A percentile compares a stretch with the other conserved stretches of the same genome.
phyloP scores from a whole-genome alignment of 2,797 vertebrate species.

The Sebastes oblongus region DNA sequence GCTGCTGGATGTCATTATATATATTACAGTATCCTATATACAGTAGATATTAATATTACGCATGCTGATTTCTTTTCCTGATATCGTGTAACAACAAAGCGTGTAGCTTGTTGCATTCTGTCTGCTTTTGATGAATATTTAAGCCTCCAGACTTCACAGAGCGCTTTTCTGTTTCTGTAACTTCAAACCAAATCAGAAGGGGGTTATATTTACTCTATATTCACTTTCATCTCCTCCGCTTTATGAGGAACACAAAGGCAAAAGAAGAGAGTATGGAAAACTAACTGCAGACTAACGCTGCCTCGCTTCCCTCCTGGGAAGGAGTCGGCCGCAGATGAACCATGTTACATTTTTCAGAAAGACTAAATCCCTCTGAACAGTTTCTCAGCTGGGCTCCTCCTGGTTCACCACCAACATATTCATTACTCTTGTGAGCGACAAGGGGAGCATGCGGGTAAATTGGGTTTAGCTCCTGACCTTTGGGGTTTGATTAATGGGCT shows the following conservation, averaged over 20 bases:
- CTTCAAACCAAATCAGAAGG: slow-evolving; percentile 38
- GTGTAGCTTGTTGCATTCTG: slow-evolving; percentile 20
- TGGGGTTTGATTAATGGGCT: slow-evolving; percentile 83
- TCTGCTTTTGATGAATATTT: slow-evolving; percentile 56
- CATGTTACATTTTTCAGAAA: slow-evolving; percentile 56
- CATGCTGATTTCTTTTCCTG: not conserved
- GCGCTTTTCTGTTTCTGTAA: slow-evolving; percentile 35
- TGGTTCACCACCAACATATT: slow-evolving; percentile 71
- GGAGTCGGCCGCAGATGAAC: slow-evolving; percentile 43
- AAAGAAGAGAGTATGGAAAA: slow-evolving; percentile 7
- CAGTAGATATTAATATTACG: not conserved
- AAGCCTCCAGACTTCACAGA: slow-evolving; percentile 28
- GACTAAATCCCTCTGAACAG: slow-evolving; percentile 57
- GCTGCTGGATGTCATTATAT: slow-evolving; percentile 6
- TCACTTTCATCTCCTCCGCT: slow-evolving; percentile 47
- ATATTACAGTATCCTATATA: slow-evolving; percentile 1
- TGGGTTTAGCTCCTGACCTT: slow-evolving; percentile 85
- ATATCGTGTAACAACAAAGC: slow-evolving; percentile 29
- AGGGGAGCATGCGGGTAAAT: slow-evolving; percentile 77
- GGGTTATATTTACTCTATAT: slow-evolving; percentile 41
- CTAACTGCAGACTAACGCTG: slow-evolving; percentile 8
- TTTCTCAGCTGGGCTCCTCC: slow-evolving; percentile 60
- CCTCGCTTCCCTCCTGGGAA: slow-evolving; percentile 39
- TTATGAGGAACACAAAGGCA: slow-evolving; percentile 39
- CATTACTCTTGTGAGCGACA: slow-evolving; percentile 81